These are phyloP conservation scores for Rachycentron canadum DNA, from an alignment of 2,797 vertebrate species.

Conservation along the genomic window DNA sequence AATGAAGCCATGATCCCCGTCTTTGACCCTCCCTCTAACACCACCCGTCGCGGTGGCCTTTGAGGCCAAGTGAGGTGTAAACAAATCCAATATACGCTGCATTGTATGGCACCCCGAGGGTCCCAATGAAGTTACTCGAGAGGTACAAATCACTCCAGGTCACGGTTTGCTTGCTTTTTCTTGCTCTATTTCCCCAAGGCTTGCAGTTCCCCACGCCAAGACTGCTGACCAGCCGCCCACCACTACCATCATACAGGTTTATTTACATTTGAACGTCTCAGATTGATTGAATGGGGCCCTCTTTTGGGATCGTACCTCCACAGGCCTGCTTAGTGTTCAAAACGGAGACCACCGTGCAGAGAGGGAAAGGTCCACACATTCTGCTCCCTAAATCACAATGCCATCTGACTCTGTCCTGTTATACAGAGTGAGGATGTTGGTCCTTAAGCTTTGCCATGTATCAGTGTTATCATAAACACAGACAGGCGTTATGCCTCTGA, in stretches of 20 bases:
- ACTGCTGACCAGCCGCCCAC: conserved; percentile 56
- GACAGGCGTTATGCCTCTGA: conserved; percentile 8
- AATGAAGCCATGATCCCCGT: conserved; percentile 79
- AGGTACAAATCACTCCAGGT: conserved; percentile 78
- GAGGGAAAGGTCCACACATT: conserved; percentile 42
- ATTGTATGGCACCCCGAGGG: conserved; percentile 78
- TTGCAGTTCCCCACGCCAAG: conserved; percentile 25
- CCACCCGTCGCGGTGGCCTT: conserved; percentile 78
- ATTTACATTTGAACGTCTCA: conserved; percentile 76
- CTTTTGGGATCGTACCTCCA: conserved; percentile 63
- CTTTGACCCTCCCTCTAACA: conserved; percentile 74
- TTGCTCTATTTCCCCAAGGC: conserved; percentile 68
- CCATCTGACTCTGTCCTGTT: conserved; percentile 16
- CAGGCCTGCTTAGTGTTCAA: conserved; percentile 76
- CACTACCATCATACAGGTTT: conserved; percentile 69
- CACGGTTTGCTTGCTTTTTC: conserved; percentile 81
- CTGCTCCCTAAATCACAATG: conserved; percentile 43
- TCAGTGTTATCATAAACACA: conserved; percentile 31
- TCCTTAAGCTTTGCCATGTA: conserved; percentile 23
- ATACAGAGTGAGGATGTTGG: conserved; percentile 22
- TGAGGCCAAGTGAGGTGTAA: conserved; percentile 86
- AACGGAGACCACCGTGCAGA: conserved; percentile 72
- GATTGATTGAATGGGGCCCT: conserved; percentile 79
- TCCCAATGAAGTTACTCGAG: conserved; percentile 77
- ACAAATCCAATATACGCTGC: conserved; percentile 85